Evolutionary conservation across 2,113 vertebrate species (phyloP).

Genomic region (Motacilla alba): DNA sequence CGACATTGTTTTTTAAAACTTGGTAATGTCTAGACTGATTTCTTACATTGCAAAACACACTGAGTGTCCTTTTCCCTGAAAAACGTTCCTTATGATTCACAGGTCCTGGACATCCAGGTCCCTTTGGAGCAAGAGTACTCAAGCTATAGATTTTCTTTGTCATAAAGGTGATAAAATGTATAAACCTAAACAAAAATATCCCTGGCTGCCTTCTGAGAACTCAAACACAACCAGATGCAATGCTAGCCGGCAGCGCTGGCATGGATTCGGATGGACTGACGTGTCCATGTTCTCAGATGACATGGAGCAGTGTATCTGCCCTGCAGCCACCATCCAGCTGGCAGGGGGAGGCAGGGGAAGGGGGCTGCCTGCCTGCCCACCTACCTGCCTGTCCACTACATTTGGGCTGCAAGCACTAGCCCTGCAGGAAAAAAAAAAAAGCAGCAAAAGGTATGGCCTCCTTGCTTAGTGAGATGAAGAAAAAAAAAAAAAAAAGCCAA

Average conservation of each 20-base stretch:
- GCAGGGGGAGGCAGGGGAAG: neutral
- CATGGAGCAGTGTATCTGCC: neutral
- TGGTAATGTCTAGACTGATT: constrained; percentile 48
- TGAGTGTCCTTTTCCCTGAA: neutral
- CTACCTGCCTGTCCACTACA: neutral
- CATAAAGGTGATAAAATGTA: constrained; percentile 65
- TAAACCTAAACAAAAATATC: constrained; percentile 57
- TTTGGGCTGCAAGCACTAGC: neutral
- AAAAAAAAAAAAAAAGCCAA: neutral
- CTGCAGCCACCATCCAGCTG: neutral
- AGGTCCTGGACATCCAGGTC: neutral
- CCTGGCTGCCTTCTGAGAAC: constrained; percentile 54
- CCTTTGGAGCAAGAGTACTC: constrained; percentile 47
- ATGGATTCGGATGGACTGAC: neutral
- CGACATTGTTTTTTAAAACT: constrained; percentile 25
- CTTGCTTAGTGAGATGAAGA: neutral
- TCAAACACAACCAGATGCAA: constrained; percentile 16
- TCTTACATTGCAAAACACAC: constrained; percentile 41
- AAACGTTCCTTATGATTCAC: constrained; percentile 63
- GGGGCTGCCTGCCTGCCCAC: neutral
- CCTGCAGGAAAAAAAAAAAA: neutral
- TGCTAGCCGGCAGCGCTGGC: neutral
- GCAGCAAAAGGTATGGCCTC: neutral
- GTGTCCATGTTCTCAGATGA: neutral
- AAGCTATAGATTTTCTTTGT: constrained; percentile 19